Evolutionary conservation across 1,140 invertebrate genomes (phyloP).

Genomic region (Camponotus vicinus): DNA sequence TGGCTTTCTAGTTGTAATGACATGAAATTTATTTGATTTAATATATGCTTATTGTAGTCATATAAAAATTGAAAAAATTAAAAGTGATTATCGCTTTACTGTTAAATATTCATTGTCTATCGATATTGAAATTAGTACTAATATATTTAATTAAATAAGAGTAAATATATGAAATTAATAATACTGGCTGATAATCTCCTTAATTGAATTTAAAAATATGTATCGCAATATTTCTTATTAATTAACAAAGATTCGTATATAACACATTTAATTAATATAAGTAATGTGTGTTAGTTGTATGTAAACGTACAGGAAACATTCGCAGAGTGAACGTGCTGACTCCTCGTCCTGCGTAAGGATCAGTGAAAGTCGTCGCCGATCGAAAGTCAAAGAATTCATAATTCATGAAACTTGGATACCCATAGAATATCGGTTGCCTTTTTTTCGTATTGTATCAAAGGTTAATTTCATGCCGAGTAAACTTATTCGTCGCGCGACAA

Average conservation of each 20-base stretch:
- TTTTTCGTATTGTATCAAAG: slow-evolving; percentile 44
- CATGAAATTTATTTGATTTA: slow-evolving; percentile 14
- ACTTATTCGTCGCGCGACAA: slow-evolving; percentile 42
- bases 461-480: slow-evolving; percentile 57
- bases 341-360: slow-evolving; percentile 59
- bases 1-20: slow-evolving; percentile 34
- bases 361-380: slow-evolving; percentile 54
- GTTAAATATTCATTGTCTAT: neutral
- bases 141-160: neutral
- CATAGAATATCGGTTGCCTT: slow-evolving; percentile 19
- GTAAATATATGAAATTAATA: neutral
- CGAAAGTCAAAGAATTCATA: slow-evolving; percentile 59
- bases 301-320: neutral
- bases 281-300: neutral
- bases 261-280: slow-evolving; percentile 3
- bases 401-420: slow-evolving; percentile 57
- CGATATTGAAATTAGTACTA: neutral
- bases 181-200: neutral
- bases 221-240: neutral
- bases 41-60: neutral
- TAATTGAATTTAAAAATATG: neutral
- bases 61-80: neutral
- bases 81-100: slow-evolving; percentile 5
- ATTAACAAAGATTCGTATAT: neutral
- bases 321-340: slow-evolving; percentile 21